Evolutionary conservation across 2,888 invertebrate species (phyloP).

Genomic region (Aquatica leii): DNA sequence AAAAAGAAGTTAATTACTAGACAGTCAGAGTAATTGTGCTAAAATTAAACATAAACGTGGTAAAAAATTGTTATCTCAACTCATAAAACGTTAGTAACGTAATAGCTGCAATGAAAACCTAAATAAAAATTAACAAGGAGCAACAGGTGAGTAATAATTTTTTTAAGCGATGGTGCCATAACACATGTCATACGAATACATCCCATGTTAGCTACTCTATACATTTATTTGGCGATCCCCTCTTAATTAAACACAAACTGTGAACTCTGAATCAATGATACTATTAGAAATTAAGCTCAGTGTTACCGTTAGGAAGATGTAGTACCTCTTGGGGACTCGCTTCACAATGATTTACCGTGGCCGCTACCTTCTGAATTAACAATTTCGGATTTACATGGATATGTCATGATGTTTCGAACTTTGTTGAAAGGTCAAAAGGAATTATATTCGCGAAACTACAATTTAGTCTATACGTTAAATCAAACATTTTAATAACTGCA

Average conservation of each 20-base stretch:
- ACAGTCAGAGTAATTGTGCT: background rate
- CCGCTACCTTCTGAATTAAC: constrained; percentile 30
- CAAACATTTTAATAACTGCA: no score
- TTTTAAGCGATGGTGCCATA: constrained; percentile 36
- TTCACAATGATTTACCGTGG: constrained; percentile 26
- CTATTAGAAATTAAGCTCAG: constrained; percentile 31
- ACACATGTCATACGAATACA: constrained; percentile 28
- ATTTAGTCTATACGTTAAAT: no score
- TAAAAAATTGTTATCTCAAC: constrained; percentile 8
- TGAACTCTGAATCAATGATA: constrained; percentile 28
- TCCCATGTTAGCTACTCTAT: constrained; percentile 20
- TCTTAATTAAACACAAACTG: constrained; percentile 36
- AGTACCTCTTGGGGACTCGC: constrained; percentile 29
- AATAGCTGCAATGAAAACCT: constrained; percentile 11
- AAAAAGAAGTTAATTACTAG: background rate
- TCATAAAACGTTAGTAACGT: background rate
- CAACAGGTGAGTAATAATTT: constrained; percentile 43
- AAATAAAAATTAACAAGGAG: constrained; percentile 32
- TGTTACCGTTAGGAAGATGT: constrained; percentile 30
- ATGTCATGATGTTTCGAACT: constrained; percentile 23
- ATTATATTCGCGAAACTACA: background rate
- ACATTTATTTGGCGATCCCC: constrained; percentile 26
- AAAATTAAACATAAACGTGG: background rate
- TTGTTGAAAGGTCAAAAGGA: constrained; percentile 14
- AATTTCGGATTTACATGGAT: constrained; percentile 29